Conservation (phyloP, 2,888 invertebrate genomes). For the Agrotis ipsilon region DNA sequence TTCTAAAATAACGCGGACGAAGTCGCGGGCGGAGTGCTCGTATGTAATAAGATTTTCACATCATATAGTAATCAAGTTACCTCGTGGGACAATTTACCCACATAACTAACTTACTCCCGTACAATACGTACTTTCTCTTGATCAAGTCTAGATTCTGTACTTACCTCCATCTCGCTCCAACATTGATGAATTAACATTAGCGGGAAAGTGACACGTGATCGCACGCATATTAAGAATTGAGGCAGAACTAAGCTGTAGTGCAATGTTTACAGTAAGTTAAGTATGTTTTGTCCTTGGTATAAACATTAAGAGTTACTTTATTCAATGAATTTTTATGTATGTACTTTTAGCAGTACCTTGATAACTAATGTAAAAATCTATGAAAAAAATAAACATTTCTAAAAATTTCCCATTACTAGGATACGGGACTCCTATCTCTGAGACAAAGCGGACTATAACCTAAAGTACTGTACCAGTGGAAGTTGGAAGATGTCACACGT, state of each 20-base stretch:
- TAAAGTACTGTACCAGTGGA: too few relatives aligned
- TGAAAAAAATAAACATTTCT: too few relatives aligned
- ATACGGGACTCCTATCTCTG: background rate
- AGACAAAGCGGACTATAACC: background rate
- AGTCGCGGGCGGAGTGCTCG: too few relatives aligned
- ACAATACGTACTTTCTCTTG: conserved; percentile 79
- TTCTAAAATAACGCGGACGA: too few relatives aligned
- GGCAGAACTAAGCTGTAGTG: conserved; percentile 67
- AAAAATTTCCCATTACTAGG: background rate
- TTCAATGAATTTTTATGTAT: too few relatives aligned
- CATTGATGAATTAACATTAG: conserved; percentile 63
- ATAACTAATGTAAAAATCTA: too few relatives aligned
- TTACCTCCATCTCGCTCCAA: conserved; percentile 70
- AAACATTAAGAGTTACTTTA: background rate
- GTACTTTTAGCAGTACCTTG: too few relatives aligned
- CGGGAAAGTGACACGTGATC: conserved; percentile 75
- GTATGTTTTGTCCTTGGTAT: conserved; percentile 48
- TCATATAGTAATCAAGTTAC: conserved; percentile 42
- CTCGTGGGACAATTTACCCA: conserved; percentile 45
- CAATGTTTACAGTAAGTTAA: conserved; percentile 54
- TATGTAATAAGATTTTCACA: conserved; percentile 9
- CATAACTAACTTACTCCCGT: conserved; percentile 58
- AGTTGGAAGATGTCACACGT: background rate
- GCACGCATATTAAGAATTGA: conserved; percentile 71
- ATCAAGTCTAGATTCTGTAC: conserved; percentile 73